phyloP scores from a whole-genome alignment of 2,797 vertebrate species.

The Cottoperca gobio region DNA sequence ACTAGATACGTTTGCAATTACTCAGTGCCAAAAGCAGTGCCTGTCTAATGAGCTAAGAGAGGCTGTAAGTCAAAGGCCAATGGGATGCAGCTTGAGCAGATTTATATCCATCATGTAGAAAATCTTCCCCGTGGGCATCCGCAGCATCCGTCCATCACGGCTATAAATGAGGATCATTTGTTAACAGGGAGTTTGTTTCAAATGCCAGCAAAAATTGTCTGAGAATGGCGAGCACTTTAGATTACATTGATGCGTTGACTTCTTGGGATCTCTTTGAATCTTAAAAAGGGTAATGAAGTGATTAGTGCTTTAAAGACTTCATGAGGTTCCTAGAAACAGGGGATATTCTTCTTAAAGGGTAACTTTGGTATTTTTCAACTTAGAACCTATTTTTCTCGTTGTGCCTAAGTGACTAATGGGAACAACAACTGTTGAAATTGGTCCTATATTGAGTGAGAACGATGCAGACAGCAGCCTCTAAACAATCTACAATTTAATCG shows the following conservation, averaged over 20 bases:
- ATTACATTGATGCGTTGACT: conserved; percentile 29
- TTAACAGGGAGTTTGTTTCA: conserved; percentile 47
- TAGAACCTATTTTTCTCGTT: no score
- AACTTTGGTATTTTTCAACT: no score
- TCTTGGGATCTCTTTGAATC: conserved; percentile 19
- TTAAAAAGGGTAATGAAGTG: conserved; percentile 47
- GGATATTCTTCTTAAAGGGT: background rate
- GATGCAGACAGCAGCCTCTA: no score
- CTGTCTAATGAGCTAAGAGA: conserved; percentile 70
- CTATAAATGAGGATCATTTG: conserved; percentile 65
- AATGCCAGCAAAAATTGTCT: conserved; percentile 39
- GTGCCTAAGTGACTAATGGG: no score
- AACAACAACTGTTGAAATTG: no score
- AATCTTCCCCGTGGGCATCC: conserved; percentile 57
- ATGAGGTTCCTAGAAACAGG: background rate
- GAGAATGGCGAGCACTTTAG: conserved; percentile 41
- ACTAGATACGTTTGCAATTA: conserved; percentile 54
- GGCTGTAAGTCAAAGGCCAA: conserved; percentile 62
- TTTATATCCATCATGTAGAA: conserved; percentile 68
- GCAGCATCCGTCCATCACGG: conserved; percentile 41
- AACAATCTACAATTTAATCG: no score
- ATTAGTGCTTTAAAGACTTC: conserved; percentile 17
- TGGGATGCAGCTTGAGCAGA: conserved; percentile 67
- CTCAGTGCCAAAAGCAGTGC: conserved; percentile 51
- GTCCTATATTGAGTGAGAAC: no score